These are phyloP conservation scores for Aplochiton taeniatus DNA, from an alignment of 2,797 vertebrate species.

Conservation along the genomic window DNA sequence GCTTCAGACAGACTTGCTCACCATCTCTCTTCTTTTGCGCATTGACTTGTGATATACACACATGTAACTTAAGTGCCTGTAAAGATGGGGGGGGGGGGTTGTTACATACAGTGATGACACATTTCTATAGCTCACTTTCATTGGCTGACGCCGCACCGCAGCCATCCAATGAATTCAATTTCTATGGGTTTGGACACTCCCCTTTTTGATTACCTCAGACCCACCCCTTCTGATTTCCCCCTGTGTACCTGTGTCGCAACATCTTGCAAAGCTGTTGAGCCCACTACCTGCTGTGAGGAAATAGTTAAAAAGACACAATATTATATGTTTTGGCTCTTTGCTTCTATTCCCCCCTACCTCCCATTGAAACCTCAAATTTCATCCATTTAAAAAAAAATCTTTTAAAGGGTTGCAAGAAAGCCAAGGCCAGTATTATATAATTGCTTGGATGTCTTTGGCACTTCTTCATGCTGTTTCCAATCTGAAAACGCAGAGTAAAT, in stretches of 20 bases:
- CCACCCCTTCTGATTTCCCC: conserved; percentile 31
- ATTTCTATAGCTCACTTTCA: conserved; percentile 43
- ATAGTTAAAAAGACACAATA: conserved; percentile 20
- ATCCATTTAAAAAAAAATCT: conserved; percentile 32
- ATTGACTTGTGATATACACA: conserved; percentile 68
- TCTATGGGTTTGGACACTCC: conserved; percentile 49
- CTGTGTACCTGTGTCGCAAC: conserved; percentile 42
- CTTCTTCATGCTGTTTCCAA: conserved; percentile 42
- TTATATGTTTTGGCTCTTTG: conserved; percentile 47
- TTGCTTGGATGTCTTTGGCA: conserved; percentile 44
- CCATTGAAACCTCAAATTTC: conserved; percentile 45
- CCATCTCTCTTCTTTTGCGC: conserved; percentile 56
- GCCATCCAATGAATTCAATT: conserved; percentile 28
- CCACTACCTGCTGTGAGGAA: conserved; percentile 53
- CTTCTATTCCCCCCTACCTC: conserved; percentile 44
- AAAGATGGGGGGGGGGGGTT: conserved; percentile 36
- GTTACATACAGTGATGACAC: conserved; percentile 21
- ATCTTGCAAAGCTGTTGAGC: conserved; percentile 59
- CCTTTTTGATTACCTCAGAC: conserved; percentile 33
- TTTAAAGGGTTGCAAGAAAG: conserved; percentile 45
- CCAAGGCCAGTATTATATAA: conserved; percentile 48
- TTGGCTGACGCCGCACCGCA: conserved; percentile 45
- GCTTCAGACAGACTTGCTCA: conserved; percentile 74
- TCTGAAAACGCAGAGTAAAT: conserved; percentile 42
- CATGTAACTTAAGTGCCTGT: conserved; percentile 60